These are phyloP conservation scores for Dryocosmus kuriphilus DNA, from an alignment of 2,888 invertebrate species.

Conservation along the genomic window DNA sequence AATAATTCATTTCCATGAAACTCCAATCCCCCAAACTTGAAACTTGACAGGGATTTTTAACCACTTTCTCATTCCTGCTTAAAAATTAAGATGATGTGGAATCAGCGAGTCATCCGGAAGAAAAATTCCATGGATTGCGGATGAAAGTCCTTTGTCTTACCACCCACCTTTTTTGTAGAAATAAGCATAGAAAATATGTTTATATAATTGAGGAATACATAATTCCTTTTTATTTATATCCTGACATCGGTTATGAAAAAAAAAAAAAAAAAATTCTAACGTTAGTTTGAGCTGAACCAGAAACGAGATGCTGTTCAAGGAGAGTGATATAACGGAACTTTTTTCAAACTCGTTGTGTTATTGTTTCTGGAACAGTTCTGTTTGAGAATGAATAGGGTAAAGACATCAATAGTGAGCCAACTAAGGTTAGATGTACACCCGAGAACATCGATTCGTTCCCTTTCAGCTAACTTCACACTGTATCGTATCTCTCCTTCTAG, in stretches of 20 bases:
- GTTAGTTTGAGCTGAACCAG: not conserved
- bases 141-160: too few species aligned
- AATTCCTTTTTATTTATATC: not conserved
- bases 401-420: too few species aligned
- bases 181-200: too few species aligned
- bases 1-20: conserved; percentile 57
- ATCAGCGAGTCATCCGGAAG: not conserved
- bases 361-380: not conserved
- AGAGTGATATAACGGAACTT: not conserved
- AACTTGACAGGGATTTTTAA: conserved; percentile 2
- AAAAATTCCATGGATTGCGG: not conserved
- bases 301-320: not conserved
- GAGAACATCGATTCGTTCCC: too few species aligned
- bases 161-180: too few species aligned
- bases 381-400: not conserved
- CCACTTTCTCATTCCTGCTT: not conserved
- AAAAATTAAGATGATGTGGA: not conserved
- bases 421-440: too few species aligned
- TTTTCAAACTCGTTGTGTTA: not conserved
- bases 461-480: too few species aligned
- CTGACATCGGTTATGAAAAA: not conserved
- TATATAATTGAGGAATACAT: not conserved
- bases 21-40: not conserved
- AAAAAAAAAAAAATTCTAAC: not conserved
- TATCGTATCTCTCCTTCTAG: too few species aligned